Conservation (phyloP, 2,113 vertebrate genomes). For the Platanista minor region DNA sequence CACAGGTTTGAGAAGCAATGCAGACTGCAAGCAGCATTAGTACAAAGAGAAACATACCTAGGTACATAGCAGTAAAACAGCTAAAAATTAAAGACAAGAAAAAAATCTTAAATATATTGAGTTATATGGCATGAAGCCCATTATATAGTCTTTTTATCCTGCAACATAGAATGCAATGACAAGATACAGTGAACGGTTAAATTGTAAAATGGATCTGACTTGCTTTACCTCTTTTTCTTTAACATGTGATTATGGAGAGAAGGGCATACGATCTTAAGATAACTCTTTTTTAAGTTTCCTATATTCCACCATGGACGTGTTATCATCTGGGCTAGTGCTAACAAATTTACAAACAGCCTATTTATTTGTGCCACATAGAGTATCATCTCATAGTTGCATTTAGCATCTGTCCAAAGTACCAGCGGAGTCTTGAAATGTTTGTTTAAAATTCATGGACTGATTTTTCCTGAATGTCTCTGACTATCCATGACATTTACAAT, state of each 20-base stretch:
- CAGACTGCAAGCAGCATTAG: not conserved
- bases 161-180: not conserved
- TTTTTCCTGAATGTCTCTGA: constrained; percentile 12
- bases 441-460: not conserved
- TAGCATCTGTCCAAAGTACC: not conserved
- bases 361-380: not conserved
- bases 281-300: not conserved
- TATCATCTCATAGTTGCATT: not conserved
- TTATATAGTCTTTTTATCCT: not conserved
- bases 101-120: not conserved
- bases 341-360: not conserved
- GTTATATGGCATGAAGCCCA: not conserved
- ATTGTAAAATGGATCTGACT: not conserved
- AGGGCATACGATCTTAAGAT: not conserved
- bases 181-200: not conserved
- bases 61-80: not conserved
- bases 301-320: not conserved
- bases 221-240: not conserved
- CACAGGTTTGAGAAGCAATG: not conserved
- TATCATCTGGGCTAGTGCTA: not conserved
- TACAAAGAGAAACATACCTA: not conserved
- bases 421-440: not conserved
- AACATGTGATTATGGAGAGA: not conserved
- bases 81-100: not conserved
- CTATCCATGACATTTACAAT: not conserved